Conservation (phyloP, 2,888 invertebrate genomes). For the Lasius fuliginosus region DNA sequence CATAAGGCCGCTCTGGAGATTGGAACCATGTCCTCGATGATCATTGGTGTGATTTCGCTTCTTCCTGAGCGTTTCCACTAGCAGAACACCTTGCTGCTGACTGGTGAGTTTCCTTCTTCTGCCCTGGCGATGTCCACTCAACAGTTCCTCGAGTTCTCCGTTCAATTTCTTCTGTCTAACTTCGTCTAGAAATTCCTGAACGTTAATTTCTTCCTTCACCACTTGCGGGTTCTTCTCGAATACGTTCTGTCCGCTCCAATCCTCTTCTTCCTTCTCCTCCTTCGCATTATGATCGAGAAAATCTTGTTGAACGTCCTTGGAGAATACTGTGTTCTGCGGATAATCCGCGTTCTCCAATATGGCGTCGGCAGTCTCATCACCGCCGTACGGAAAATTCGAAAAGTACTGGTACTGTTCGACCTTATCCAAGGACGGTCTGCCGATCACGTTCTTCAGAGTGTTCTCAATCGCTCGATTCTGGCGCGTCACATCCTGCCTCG, state of each 20-base stretch:
- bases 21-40: constrained; percentile 87
- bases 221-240: constrained; percentile 20
- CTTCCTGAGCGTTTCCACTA: constrained; percentile 91
- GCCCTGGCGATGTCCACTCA: constrained; percentile 72
- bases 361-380: not conserved
- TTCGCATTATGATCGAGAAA: constrained; percentile 32
- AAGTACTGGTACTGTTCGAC: constrained; percentile 42
- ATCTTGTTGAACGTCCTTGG: not conserved
- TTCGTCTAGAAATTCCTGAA: constrained; percentile 74
- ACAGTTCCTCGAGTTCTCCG: constrained; percentile 57
- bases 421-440: not conserved
- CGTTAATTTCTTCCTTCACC: constrained; percentile 27
- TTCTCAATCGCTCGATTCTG: constrained; percentile 71
- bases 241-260: constrained; percentile 24
- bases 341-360: constrained; percentile 9
- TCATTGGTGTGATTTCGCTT: constrained; percentile 87
- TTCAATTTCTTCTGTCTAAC: constrained; percentile 64
- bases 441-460: constrained; percentile 61
- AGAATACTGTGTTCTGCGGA: not conserved
- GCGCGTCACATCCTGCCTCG: constrained; percentile 52
- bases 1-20: constrained; percentile 91
- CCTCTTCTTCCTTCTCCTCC: not conserved
- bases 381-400: constrained; percentile 28
- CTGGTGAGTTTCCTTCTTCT: constrained; percentile 88
- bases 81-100: constrained; percentile 92